These are phyloP conservation scores for Drosophila arizonae DNA, from an alignment of 1,140 invertebrate genomes.

Conservation along the genomic window DNA sequence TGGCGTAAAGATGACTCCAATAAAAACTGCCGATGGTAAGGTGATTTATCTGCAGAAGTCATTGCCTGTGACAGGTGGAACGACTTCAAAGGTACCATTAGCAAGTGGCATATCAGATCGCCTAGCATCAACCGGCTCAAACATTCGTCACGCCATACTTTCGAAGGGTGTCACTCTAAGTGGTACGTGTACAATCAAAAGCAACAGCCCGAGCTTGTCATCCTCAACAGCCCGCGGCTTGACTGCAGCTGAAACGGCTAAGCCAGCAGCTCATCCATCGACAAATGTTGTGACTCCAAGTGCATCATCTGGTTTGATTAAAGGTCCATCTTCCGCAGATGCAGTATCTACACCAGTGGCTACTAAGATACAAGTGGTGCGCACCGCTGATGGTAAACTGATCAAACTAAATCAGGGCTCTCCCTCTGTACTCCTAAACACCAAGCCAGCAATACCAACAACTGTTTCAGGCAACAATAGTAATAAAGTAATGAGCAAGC, in stretches of 20 bases:
- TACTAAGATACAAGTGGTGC: conserved; percentile 60
- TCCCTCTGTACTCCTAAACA: conserved; percentile 54
- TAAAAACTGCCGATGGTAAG: conserved; percentile 61
- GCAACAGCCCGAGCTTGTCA: conserved; percentile 13
- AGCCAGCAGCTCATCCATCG: not conserved
- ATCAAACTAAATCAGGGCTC: conserved; percentile 58
- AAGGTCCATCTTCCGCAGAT: conserved; percentile 13
- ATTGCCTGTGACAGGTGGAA: not conserved
- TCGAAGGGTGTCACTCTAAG: conserved; percentile 48
- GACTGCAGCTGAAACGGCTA: conserved; percentile 15
- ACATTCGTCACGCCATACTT: conserved; percentile 55
- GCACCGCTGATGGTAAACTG: conserved; percentile 67
- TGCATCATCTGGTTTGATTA: conserved; percentile 2
- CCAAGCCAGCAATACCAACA: conserved; percentile 34
- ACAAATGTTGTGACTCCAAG: conserved; percentile 9
- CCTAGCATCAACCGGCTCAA: conserved; percentile 14
- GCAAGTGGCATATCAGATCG: conserved; percentile 6
- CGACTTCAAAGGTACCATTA: conserved; percentile 14
- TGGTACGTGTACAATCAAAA: conserved; percentile 54
- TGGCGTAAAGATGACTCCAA: conserved; percentile 52
- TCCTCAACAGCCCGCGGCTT: conserved; percentile 53
- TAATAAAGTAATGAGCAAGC: conserved; percentile 39
- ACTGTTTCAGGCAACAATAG: conserved; percentile 14
- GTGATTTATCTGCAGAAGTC: conserved; percentile 60
- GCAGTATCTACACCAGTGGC: not conserved